A percentile compares a stretch with the other conserved stretches of the same genome.
Conservation (phyloP, 1,140 invertebrate species). For the Gryllus bimaculatus region DNA sequence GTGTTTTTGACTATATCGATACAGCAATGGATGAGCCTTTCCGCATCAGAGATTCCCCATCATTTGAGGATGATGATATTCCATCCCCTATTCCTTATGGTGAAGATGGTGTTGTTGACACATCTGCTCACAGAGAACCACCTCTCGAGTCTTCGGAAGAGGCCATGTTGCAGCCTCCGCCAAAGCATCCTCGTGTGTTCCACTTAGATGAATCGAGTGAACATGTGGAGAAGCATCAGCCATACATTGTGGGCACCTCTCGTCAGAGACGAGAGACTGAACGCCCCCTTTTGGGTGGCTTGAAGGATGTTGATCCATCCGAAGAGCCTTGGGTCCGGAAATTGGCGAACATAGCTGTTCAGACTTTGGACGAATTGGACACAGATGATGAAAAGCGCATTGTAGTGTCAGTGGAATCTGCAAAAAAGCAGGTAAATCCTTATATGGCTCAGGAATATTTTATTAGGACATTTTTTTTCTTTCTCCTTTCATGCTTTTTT, state of each 20-base stretch:
- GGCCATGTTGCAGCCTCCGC: background rate
- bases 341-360: conserved; percentile 31
- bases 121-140: background rate
- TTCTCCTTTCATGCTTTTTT: background rate
- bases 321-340: conserved; percentile 27
- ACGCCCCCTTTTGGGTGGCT: background rate
- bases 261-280: conserved; percentile 13
- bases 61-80: background rate
- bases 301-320: conserved; percentile 15
- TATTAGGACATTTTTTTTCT: background rate
- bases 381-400: conserved; percentile 32
- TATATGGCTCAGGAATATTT: background rate
- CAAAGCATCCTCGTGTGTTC: background rate
- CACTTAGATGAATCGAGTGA: background rate
- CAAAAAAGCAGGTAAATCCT: conserved; percentile 28
- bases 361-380: conserved; percentile 32
- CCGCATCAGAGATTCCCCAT: background rate
- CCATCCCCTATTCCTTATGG: background rate
- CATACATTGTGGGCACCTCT: background rate
- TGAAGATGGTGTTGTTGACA: background rate
- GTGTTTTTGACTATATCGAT: background rate
- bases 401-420: conserved; percentile 30
- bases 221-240: background rate
- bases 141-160: background rate
- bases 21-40: background rate